Base-by-base conservation (phyloP, 2,888 invertebrate species). In the Cyaniris semiargus region DNA sequence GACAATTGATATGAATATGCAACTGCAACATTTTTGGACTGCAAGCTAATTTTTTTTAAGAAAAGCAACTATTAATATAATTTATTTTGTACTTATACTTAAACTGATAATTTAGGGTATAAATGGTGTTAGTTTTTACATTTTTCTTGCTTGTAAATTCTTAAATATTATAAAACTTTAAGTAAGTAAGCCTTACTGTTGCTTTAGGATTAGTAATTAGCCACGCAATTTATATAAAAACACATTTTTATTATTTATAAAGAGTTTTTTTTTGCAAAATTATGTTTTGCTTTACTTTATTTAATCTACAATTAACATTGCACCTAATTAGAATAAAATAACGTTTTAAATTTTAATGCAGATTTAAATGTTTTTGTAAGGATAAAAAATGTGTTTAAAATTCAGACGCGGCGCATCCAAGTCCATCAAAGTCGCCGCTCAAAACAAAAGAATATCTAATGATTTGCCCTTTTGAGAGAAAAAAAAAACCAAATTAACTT, bases 381-480 rank as follows among this genome's bases (percentile, higher is more conserved):
- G 38, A n/a, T n/a, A 70, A 70, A 70, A 70, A 70, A 70, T 70
- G 38, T 34, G 70, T 70, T 70, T 70, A 70, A 70, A 70, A 70
- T 70, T 70, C 70, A 38, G 70, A n/a, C 70, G 38, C 38, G 70
- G 71, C 71, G 71, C 38, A 38, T 71, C 38, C n/a, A 38, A 71
- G 38, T 71, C 71, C 10, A 38, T 71, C 71, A 38, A 71, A 38
- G 71, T 71, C 71, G 38, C 71, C 71, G 71, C 71, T 38, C 38
- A 21, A 34, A 71, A 71, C 71, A 71, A 38, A 71, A 34, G 71
- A 71, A 71, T 71, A 71, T 71, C 71, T 71, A 66, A 66, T 66
- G 66, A 66, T 66, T 66, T 66, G 27, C 66, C 66, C 66, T 66
- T 66, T 66, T 66, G 15, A 15, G 15, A 66, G 27, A 66, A 18